A percentile compares a stretch with the other conserved stretches of the same genome.
Evolutionary conservation across 2,888 invertebrate species (phyloP).

Genomic region (Serrognathus titanus): DNA sequence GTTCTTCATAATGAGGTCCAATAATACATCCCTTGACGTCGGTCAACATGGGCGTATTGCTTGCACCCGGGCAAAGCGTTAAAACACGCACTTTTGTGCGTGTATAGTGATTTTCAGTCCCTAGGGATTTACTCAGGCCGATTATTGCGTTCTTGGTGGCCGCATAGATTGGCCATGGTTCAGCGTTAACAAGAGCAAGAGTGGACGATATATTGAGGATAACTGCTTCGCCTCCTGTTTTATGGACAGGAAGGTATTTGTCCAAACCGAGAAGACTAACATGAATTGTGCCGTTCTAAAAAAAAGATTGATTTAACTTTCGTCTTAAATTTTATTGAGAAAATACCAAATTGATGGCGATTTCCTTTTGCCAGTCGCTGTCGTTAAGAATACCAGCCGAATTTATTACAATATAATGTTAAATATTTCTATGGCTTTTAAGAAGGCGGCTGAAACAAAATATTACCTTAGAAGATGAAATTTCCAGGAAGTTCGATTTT

Average conservation of each 20-base stretch:
- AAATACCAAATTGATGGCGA: slow-evolving; percentile 12
- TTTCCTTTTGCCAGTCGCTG: slow-evolving; percentile 6
- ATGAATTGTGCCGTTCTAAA: slow-evolving; percentile 13
- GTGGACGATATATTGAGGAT: slow-evolving; percentile 13
- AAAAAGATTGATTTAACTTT: background rate
- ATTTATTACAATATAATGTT: slow-evolving; percentile 10
- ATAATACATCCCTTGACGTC: background rate
- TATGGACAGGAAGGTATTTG: slow-evolving; percentile 11
- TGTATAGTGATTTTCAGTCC: slow-evolving; percentile 1
- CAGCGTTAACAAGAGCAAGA: background rate
- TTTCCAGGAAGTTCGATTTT: background rate
- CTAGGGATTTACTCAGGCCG: slow-evolving; percentile 2
- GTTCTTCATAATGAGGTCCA: background rate
- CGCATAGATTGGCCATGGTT: slow-evolving; percentile 5
- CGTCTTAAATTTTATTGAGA: too few relatives aligned
- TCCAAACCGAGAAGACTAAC: slow-evolving; percentile 8
- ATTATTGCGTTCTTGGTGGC: slow-evolving; percentile 10
- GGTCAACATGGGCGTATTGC: background rate
- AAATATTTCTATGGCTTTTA: slow-evolving; percentile 11
- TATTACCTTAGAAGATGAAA: background rate
- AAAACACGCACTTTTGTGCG: slow-evolving; percentile 6
- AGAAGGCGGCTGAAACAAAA: slow-evolving; percentile 10
- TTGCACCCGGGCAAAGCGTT: slow-evolving; percentile 9
- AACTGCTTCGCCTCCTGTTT: slow-evolving; percentile 5
- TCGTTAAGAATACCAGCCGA: slow-evolving; percentile 13